Percentiles rank a stretch among this genome's conserved stretches.
phyloP scores from a whole-genome alignment of 2,888 invertebrate genomes.

The Mesorhabditis belari region DNA sequence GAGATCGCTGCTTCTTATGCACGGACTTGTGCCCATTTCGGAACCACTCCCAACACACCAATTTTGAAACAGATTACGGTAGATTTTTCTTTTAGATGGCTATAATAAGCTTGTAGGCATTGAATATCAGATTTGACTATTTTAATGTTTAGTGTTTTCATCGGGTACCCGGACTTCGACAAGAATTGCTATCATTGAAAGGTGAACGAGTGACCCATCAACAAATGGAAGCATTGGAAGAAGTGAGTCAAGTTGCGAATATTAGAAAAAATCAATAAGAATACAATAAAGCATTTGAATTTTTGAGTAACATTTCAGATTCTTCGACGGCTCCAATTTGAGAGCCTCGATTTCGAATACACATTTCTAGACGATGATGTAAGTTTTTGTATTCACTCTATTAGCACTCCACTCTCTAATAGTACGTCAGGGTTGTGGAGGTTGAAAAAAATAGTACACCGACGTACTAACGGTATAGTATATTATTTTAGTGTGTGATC shows the following conservation, averaged over 20 bases:
- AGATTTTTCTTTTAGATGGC: no score
- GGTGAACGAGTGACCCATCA: slow-evolving; percentile 65
- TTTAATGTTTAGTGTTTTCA: slow-evolving; percentile 26
- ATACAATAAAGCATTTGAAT: background rate
- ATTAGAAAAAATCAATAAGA: no score
- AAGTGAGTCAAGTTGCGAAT: slow-evolving; percentile 72
- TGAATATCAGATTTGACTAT: no score
- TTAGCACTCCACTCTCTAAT: no score
- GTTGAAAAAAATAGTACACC: no score
- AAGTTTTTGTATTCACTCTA: slow-evolving; percentile 12
- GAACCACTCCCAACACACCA: slow-evolving; percentile 53
- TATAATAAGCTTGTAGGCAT: no score
- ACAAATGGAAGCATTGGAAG: slow-evolving; percentile 75
- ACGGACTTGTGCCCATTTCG: slow-evolving; percentile 40
- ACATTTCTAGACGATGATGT: slow-evolving; percentile 70
- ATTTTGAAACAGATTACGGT: slow-evolving; percentile 41
- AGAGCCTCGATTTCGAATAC: slow-evolving; percentile 66
- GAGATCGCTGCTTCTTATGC: slow-evolving; percentile 67
- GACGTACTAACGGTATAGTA: no score
- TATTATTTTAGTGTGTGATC: slow-evolving; percentile 61
- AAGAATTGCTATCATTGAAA: slow-evolving; percentile 35
- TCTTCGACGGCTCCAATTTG: slow-evolving; percentile 65
- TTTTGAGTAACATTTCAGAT: background rate
- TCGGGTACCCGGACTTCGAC: slow-evolving; percentile 22
- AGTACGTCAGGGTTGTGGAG: no score